Evolutionary conservation across 2,797 vertebrate genomes (phyloP), one percentile per base, ranked within the genome.

Genomic region (Synaphobranchus kaupii): DNA sequence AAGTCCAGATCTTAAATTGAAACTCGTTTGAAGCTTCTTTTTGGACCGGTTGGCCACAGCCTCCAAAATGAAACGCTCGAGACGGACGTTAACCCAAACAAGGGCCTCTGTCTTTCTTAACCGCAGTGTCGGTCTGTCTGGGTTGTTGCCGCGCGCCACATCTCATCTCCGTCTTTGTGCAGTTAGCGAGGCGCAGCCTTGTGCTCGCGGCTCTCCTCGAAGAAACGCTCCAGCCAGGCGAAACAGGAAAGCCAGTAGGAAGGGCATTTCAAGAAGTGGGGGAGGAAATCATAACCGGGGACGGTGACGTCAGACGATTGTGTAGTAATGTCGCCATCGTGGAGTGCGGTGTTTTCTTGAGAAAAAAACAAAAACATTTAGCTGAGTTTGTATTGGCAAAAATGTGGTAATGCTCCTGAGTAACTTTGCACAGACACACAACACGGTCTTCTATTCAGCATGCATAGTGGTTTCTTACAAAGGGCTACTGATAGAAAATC

Each of bases 221-320:
- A 20, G 47, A 50, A 47, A 17, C 76, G 25, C 73, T 81, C 52
- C 28, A 71, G 34, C 31, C 28, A 2, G 68, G 13, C 44, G 73
- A 52, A 54, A 48, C 80, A 86, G 85, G 56, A 82, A 82, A 78
- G 73, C 60, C 73, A 12, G 34, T 8, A 81, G 54, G 85, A 63
- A 82, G 15, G 86, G 44, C 48, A 66, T 15, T 63, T 13, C 4
- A 7, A 20, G 47, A 25, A n/a, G 39, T 1, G 39, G 76, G 39
- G 17, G 17, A 76, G 28, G 34, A 39, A 76, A 76, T 17, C 4
- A 7, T 39, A 44, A 20, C 54, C 58, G 39, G 60, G 34, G 85
- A 81, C 31, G 71, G 3, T 76, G 31, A 5, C 71, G 31, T 76
- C 71, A 80, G 44, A 8, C 12, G 44, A 80, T 48, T 80, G 44